Conservation (phyloP, 2,888 invertebrate genomes). For the Phortica magna region DNA sequence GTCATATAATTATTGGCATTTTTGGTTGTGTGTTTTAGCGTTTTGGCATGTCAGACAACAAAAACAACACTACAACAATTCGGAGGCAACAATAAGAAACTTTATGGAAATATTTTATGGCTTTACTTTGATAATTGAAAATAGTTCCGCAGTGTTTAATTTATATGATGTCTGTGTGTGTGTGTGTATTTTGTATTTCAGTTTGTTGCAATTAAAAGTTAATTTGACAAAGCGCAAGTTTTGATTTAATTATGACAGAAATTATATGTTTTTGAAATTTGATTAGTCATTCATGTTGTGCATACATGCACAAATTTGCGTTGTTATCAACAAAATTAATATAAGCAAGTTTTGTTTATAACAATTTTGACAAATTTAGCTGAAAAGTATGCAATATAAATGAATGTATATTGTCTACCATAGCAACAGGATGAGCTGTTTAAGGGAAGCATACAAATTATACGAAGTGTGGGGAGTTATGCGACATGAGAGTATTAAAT, state of each 20-base stretch:
- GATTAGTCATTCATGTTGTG: conserved; percentile 20
- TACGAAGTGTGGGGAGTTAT: no score
- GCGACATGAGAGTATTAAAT: no score
- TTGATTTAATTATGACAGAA: conserved; percentile 65
- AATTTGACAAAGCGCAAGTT: conserved; percentile 69
- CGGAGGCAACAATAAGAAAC: not conserved
- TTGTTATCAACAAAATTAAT: not conserved
- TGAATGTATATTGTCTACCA: no score
- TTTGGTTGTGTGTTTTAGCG: conserved; percentile 58
- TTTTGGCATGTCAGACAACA: conserved; percentile 51
- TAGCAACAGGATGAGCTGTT: no score
- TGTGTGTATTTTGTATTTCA: conserved; percentile 18
- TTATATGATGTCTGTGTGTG: not conserved
- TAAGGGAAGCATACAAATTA: no score
- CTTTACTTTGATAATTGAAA: not conserved
- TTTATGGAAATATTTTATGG: conserved; percentile 11
- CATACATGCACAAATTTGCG: not conserved
- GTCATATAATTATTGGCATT: conserved; percentile 72
- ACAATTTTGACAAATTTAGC: not conserved
- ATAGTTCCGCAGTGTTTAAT: not conserved
- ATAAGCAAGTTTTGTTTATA: not conserved
- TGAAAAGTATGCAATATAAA: not conserved
- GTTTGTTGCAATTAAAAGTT: conserved; percentile 66
- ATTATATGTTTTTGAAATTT: conserved; percentile 46
- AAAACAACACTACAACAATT: conserved; percentile 47